phyloP scores from a whole-genome alignment of 2,888 invertebrate genomes.

The Biston betularia region DNA sequence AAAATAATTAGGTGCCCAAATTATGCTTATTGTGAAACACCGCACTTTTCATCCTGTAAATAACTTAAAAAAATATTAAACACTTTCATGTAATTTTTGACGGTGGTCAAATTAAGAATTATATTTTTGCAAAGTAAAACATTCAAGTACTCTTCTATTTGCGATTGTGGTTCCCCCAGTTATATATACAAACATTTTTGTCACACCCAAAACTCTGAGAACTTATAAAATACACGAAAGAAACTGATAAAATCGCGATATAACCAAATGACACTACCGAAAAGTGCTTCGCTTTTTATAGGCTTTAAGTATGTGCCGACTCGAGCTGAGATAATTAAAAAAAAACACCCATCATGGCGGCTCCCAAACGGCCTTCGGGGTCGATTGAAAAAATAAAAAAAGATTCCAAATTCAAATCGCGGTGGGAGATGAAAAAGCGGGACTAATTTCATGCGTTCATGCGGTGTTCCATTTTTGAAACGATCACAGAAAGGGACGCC shows the following conservation, averaged over 20 bases:
- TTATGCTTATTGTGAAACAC: constrained; percentile 2
- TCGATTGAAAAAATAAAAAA: constrained; percentile 63
- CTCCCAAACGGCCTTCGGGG: constrained; percentile 62
- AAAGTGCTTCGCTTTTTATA: constrained; percentile 38
- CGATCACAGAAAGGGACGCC: constrained; percentile 60
- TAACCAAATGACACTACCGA: constrained; percentile 39
- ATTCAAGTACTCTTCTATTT: neutral
- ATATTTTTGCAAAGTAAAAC: neutral
- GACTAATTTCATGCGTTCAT: constrained; percentile 82
- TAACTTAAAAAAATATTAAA: constrained; percentile 6
- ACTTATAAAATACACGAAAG: constrained; percentile 33
- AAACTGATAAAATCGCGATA: constrained; percentile 42
- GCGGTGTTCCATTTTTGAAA: constrained; percentile 79
- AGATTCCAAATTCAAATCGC: constrained; percentile 72
- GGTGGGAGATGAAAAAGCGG: constrained; percentile 81
- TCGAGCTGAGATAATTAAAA: constrained; percentile 66
- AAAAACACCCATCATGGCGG: constrained; percentile 76
- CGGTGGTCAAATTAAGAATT: neutral
- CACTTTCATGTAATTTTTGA: neutral
- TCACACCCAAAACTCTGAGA: constrained; percentile 23
- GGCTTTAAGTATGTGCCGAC: constrained; percentile 40
- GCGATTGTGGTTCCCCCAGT: neutral
- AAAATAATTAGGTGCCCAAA: constrained; percentile 7
- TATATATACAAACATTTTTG: neutral
- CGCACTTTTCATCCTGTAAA: constrained; percentile 3